These are phyloP conservation scores for Margarornis squamiger DNA, from an alignment of 2,797 vertebrate genomes.

Conservation along the genomic window DNA sequence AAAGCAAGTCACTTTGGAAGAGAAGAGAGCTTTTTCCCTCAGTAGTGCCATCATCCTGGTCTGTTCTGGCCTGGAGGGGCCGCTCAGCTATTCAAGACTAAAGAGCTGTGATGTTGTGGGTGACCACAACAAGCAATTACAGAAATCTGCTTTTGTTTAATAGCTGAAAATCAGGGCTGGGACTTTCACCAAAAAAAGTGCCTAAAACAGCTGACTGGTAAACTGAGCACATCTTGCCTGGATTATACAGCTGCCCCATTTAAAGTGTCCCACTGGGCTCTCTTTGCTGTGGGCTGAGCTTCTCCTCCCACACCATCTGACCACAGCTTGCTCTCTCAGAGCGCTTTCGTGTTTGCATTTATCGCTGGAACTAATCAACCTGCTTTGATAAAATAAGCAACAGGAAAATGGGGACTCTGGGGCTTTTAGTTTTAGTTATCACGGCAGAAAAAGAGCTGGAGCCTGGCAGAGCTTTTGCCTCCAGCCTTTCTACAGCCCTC, in stretches of 20 bases:
- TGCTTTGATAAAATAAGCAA: neutral
- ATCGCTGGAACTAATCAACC: neutral
- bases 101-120: neutral
- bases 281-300: neutral
- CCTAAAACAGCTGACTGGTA: neutral
- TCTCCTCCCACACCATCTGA: neutral
- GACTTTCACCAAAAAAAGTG: neutral
- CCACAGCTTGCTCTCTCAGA: neutral
- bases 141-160: neutral
- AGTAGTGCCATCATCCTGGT: neutral
- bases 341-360: neutral
- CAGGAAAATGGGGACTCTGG: neutral
- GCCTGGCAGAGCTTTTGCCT: neutral
- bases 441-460: accelerated
- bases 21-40: neutral
- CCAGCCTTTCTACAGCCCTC: neutral
- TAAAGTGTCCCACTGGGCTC: neutral
- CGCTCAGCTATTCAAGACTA: neutral
- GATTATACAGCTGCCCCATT: neutral
- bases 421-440: accelerated
- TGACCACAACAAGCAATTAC: neutral
- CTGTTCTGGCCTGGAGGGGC: neutral
- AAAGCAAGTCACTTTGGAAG: neutral
- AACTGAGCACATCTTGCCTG: neutral
- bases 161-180: neutral